Evolutionary conservation across 2,888 invertebrate genomes (phyloP), one percentile per base, ranked within the genome.

Genomic region (Elysia crispata): DNA sequence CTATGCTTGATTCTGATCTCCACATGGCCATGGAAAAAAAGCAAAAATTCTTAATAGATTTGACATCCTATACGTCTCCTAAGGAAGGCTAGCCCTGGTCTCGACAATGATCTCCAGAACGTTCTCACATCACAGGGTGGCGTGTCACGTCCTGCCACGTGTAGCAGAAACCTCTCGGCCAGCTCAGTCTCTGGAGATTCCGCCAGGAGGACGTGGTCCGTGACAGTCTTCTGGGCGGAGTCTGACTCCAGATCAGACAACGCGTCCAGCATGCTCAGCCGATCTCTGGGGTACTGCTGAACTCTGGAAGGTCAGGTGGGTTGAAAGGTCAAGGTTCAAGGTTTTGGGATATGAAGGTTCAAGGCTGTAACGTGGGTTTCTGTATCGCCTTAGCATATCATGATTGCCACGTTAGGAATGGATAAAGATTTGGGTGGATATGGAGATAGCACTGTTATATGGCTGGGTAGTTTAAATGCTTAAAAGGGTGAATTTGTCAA

Each of bases 241-340:
- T 84, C 81, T 5, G 84, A 80, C 8, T 82, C 77, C 23, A 86
- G 18, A 1, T 80, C 80, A 33, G 84, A 83, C 64, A 85, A 74
- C 5, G 85, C 87, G 81, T 88, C 88, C n/a, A 86, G 49, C 79
- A 88, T 86, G 54, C 79, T 82, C 13, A 83, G 79, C 60, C 82
- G 81, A 57, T 84, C 84, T 28, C 62, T 76, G 3, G 33, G 33
- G 41, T 82, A 77, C 11, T 77, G 77, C 23, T 28, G 31, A 13
- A 70, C 30, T 20, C 85, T 86, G 79, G 0, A 80, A 62, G 64
- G 41, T 41, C 41, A 41, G 11, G 11, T 3, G 41, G 41, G 41
- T n/a, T n/a, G 11, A 11, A 50, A 15, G 1, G 8, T 18, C 18
- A 75, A 25, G 8, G 20, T 15, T 25, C 41, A 41, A 41, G 11